phyloP scores from a whole-genome alignment of 2,113 vertebrate species.

The Atherinomorus stipes region DNA sequence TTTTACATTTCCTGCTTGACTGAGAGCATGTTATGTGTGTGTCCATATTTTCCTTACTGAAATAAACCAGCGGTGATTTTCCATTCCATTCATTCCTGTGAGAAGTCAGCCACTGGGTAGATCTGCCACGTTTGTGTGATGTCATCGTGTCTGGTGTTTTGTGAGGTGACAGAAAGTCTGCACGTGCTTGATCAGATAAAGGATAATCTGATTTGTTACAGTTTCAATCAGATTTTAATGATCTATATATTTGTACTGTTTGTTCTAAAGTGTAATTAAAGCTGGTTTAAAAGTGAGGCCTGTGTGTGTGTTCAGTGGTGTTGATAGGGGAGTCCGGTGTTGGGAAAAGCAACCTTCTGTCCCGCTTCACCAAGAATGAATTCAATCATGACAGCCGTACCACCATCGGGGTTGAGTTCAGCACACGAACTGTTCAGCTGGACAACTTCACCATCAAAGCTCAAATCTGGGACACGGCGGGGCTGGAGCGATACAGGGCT shows the following conservation, averaged over 20 bases:
- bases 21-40: neutral
- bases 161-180: constrained; percentile 31
- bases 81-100: constrained; percentile 54
- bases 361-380: constrained; percentile 94
- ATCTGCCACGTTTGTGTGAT: constrained; percentile 37
- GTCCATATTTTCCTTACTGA: neutral
- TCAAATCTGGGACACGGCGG: constrained; percentile 97
- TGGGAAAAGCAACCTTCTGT: constrained; percentile 84
- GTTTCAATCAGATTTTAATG: neutral
- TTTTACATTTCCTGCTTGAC: neutral
- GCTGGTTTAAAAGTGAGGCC: neutral
- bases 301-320: constrained; percentile 83
- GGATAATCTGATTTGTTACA: neutral
- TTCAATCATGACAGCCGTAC: constrained; percentile 96
- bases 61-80: neutral
- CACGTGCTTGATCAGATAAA: constrained; percentile 2
- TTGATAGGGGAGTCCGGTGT: constrained; percentile 89
- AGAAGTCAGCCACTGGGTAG: constrained; percentile 2
- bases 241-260: too few relatives aligned
- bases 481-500: constrained; percentile 95
- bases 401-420: constrained; percentile 97
- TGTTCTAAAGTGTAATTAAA: neutral
- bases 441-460: constrained; percentile 88
- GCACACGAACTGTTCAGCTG: constrained; percentile 89
- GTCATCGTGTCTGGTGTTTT: constrained; percentile 18